phyloP scores from a whole-genome alignment of 2,888 invertebrate genomes.

The Nemurella pictetii region DNA sequence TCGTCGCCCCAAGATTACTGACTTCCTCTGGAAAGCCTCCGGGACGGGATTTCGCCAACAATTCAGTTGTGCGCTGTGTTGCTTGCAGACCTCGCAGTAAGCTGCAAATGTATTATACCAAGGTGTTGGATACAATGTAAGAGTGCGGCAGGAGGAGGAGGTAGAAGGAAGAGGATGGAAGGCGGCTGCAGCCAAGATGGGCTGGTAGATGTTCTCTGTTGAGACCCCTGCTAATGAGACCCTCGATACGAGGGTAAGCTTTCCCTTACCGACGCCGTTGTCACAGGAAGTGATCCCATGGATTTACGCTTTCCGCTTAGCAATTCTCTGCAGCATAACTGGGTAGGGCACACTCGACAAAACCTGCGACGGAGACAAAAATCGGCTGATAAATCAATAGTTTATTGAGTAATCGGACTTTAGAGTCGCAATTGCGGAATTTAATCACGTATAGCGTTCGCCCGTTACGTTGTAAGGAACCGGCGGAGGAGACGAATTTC shows the following conservation, averaged over 20 bases:
- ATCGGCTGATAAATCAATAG: not conserved
- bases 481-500: not conserved
- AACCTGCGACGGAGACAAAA: not conserved
- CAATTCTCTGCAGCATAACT: not conserved
- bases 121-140: too few relatives aligned
- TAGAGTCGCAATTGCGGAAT: not conserved
- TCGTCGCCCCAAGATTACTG: not conserved
- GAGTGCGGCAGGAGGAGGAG: not conserved
- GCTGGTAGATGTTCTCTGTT: not conserved
- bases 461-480: not conserved
- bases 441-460: not conserved
- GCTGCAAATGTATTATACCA: not conserved
- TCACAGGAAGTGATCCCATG: not conserved
- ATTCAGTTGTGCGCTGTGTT: not conserved
- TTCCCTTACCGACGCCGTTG: not conserved
- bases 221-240: not conserved
- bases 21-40: not conserved
- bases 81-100: not conserved
- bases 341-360: not conserved
- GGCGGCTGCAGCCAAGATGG: not conserved
- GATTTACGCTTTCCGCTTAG: not conserved
- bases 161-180: not conserved
- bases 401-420: not conserved
- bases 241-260: not conserved
- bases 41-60: not conserved